Evolutionary conservation across 1,140 invertebrate species (phyloP), one percentile per base, ranked within the genome.

Genomic region (Rhyacophila brunnea): DNA sequence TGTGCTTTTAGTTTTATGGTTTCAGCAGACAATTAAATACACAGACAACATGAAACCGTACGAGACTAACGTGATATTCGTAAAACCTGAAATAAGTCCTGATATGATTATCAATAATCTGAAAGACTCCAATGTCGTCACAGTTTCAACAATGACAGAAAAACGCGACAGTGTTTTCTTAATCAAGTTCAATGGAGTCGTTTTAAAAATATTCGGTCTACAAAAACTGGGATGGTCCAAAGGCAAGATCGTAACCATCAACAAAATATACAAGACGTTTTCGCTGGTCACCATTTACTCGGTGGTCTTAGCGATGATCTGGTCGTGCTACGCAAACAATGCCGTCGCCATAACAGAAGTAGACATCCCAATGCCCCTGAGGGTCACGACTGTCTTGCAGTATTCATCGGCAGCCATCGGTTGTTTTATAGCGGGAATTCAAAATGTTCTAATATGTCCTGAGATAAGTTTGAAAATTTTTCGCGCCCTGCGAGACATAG

Each of bases 161-260:
- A 28, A 28, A 9, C 23, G 23, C 23, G 50, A 53, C 17, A 10
- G 42, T 11, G 20, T 43, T 34, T 53, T 53, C 32, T 17, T 53
- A 1, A 15, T 44, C 2, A 3, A 44, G 4, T n/a, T 44, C 1
- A 34, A 53, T 9, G 11, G 36, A 28, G n/a, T 53, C 2, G 14
- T 44, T 14, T 38, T 20, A 4, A 44, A 43, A 44, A 11, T 23
- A 18, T 28, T 32, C 13, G 50, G 50, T 11, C 2, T 53, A 1
- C 50, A 44, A 44, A 53, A 28, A 6, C 36, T 44, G 15, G 28
- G 10, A 44, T 32, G 15, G 3, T n/a, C 20, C 18, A 17, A 44
- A 13, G 11, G 17, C 9, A 43, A 53, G 14, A 3, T 44, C 3
- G 18, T 34, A 0, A n/a, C 11, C 4, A 17, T 53, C n/a, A 28